Conservation (phyloP, 2,113 vertebrate genomes). For the Pollimyrus isidori region DNA sequence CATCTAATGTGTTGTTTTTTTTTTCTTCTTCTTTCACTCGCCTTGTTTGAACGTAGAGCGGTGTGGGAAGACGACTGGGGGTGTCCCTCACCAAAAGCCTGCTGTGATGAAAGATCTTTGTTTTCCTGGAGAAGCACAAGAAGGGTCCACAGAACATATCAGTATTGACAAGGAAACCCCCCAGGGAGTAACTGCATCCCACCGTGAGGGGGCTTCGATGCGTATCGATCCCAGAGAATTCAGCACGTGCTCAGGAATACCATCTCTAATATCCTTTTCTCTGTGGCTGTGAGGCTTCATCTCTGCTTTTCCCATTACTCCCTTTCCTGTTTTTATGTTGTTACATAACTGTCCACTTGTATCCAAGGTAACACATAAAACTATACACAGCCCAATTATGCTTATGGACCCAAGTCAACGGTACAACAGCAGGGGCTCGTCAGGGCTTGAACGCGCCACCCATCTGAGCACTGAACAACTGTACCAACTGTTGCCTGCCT, state of each 20-base stretch:
- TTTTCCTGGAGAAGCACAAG: background rate
- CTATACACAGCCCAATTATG: background rate
- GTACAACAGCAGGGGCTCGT: background rate
- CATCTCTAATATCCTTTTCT: background rate
- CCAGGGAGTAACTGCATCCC: background rate
- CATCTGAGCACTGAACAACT: background rate
- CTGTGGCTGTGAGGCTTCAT: background rate
- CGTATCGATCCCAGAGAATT: background rate
- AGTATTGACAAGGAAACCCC: background rate
- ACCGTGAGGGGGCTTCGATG: no score
- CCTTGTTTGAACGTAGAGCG: background rate
- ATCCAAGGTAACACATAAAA: background rate
- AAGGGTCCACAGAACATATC: background rate
- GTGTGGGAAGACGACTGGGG: background rate
- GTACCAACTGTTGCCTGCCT: background rate
- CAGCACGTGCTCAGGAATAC: background rate
- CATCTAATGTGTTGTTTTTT: background rate
- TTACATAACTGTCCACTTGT: background rate
- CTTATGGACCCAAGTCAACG: background rate
- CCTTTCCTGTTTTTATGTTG: background rate
- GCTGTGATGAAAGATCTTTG: background rate
- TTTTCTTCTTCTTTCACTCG: background rate
- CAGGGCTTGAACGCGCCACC: background rate
- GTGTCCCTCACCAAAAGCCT: background rate
- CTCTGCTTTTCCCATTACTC: background rate